A percentile compares a stretch with the other conserved stretches of the same genome.
Evolutionary conservation across 1,140 invertebrate genomes (phyloP).

Genomic region (Drosophila bocqueti): DNA sequence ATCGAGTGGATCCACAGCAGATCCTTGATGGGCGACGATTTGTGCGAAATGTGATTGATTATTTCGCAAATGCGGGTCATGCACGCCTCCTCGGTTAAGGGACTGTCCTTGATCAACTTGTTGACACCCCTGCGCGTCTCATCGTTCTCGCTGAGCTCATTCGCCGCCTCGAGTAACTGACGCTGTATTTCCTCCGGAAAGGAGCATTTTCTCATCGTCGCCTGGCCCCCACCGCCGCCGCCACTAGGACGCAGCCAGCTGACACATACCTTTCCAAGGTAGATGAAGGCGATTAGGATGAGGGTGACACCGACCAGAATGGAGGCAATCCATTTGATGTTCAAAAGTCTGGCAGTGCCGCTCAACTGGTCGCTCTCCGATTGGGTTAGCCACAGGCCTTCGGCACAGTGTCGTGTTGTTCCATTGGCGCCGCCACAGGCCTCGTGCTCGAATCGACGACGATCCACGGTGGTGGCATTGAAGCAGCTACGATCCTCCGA

Average conservation of each 20-base stretch:
- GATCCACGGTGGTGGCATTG: conserved; percentile 61
- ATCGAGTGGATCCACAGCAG: conserved; percentile 57
- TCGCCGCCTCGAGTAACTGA: background rate
- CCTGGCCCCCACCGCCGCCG: background rate
- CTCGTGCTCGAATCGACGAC: conserved; percentile 58
- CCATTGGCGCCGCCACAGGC: conserved; percentile 58
- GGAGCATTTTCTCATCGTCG: background rate
- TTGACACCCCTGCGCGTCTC: background rate
- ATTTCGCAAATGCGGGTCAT: conserved; percentile 28
- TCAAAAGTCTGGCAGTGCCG: background rate
- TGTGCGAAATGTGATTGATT: conserved; percentile 23
- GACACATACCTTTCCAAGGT: background rate
- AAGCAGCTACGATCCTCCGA: conserved; percentile 54
- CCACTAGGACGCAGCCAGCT: background rate
- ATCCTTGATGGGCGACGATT: conserved; percentile 30
- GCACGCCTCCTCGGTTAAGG: conserved; percentile 36
- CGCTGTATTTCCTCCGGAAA: background rate
- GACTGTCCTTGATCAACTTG: conserved; percentile 18
- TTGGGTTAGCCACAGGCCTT: conserved; percentile 21
- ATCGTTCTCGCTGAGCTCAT: background rate
- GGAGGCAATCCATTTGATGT: background rate
- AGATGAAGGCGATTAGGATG: too few species aligned
- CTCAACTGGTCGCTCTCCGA: conserved; percentile 7
- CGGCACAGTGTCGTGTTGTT: conserved; percentile 53
- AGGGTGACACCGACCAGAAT: background rate